Conservation (phyloP, 2,888 invertebrate genomes). For the Volucella inanis region DNA sequence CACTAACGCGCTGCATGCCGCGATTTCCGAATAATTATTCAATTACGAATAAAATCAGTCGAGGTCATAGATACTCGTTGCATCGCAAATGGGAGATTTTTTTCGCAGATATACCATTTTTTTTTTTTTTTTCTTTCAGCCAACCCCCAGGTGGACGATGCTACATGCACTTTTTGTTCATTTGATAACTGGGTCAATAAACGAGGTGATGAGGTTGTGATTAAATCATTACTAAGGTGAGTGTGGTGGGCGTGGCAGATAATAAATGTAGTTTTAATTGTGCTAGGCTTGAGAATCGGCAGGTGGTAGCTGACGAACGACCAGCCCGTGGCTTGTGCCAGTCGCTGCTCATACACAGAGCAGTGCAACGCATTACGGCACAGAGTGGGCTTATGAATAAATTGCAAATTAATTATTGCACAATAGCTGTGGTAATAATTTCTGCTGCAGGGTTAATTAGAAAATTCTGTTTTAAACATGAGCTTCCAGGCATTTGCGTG, state of each 20-base stretch:
- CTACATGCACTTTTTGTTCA: constrained; percentile 34
- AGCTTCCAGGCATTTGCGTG: no score
- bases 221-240: constrained; percentile 65
- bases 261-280: constrained; percentile 68
- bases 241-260: constrained; percentile 54
- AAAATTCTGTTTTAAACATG: constrained; percentile 7
- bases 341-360: no score
- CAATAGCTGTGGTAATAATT: constrained; percentile 63
- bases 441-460: constrained; percentile 63
- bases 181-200: constrained; percentile 69
- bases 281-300: constrained; percentile 34
- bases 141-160: neutral
- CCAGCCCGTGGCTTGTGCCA: no score
- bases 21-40: constrained; percentile 71
- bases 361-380: constrained; percentile 6
- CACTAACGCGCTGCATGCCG: neutral
- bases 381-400: constrained; percentile 50
- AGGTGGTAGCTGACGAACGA: neutral
- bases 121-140: no score
- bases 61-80: constrained; percentile 65
- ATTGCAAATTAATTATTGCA: constrained; percentile 70
- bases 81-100: constrained; percentile 24
- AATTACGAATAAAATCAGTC: constrained; percentile 66
- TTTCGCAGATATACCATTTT: constrained; percentile 20
- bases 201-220: constrained; percentile 68